Evolutionary conservation across 2,888 invertebrate genomes (phyloP), one percentile per base, ranked within the genome.

Genomic region (Neria commutata): DNA sequence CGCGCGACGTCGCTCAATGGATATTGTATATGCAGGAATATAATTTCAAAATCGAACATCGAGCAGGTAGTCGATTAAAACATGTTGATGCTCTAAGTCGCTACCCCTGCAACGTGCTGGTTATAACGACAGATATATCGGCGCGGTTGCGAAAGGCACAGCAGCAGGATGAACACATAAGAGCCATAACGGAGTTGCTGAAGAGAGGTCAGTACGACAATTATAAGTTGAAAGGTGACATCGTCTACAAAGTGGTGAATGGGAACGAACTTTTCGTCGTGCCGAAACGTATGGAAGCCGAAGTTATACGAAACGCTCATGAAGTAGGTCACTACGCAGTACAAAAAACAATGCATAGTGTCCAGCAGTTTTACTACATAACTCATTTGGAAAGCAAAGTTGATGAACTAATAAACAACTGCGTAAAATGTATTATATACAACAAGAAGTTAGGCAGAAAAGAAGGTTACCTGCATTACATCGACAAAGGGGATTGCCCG

Each of bases 401-500:
- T 3, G 14, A 24, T n/a, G 21, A 42, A 2, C 10, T 10, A 5
- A 52, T 37, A 10, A 21, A 1, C 16, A 55, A 14, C 17, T 50
- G 59, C 24, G 42, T 61, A 2, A 33, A n/a, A 2, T 65, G 62
- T 26, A 67, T 66, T 3, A 23, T 59, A 2, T 8, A 14, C 29
- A 55, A n/a, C n/a, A 62, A 34, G 33, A 63, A 78, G 56, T 55
- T 56, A 3, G 76, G 77, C 0, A 78, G 73, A 50, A 64, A 75
- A 37, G 74, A 76, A 62, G 78, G 77, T 10, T 66, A 62, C 3
- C 58, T 78, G 21, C 51, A 76, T 47, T 64, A 67, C 0, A 70
- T 79, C 1, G 66, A 68, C n/a, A 24, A 79, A 77, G 54, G 76
- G 57, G 67, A 63, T 0, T 26, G 46, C 2, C 78, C 78, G 3